Evolutionary conservation across 2,797 vertebrate species (phyloP), one percentile per base, ranked within the genome.

Genomic region (Oreochromis mossambicus): DNA sequence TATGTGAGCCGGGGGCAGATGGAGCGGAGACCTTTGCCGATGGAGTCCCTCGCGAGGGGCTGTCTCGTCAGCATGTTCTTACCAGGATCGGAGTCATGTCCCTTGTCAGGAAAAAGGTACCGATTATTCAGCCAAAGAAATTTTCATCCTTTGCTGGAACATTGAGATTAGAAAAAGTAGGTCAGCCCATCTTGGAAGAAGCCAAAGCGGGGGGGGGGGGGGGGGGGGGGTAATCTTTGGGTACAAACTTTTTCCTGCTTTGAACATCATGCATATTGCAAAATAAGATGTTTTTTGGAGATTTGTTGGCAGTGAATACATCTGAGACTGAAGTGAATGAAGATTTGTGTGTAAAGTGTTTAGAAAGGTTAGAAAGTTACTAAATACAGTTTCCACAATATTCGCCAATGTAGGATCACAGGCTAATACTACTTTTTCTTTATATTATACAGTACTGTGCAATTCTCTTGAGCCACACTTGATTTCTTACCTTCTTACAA

Each of bases 71-170:
- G 94, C 99, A 99, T 0, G 98, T 99, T 86, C 97, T 99, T 84
- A 99, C 99, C 2, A 95, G 99, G 85, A 99, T 99, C 0, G 99
- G 99, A 38, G 99, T 99, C 93, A 99, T 99, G 99, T 99, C 99
- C 4, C 97, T 99, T 21, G 99, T 99, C 83, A 97, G 98, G 94
- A 99, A 99, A 95, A 99, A 99, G 98, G 99, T 99, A 95, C 34
- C 0, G 8, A 13, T 70, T 75, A 51, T 82, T 84, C 61, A 79
- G 15, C 9, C 56, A 10, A 46, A 87, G 82, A 78, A 36, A 5
- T 75, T 63, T 84, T 86, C 78, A 24, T 83, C 51, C 32, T 83
- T 32, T 73, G n/a, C 79, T 13, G 68, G 38, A 85, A 84, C 43
- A 8, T 48, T 24, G 80, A 85, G 88, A 89, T 89, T 55, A 86